phyloP scores from a whole-genome alignment of 2,113 vertebrate genomes.

The Lycaon pictus region DNA sequence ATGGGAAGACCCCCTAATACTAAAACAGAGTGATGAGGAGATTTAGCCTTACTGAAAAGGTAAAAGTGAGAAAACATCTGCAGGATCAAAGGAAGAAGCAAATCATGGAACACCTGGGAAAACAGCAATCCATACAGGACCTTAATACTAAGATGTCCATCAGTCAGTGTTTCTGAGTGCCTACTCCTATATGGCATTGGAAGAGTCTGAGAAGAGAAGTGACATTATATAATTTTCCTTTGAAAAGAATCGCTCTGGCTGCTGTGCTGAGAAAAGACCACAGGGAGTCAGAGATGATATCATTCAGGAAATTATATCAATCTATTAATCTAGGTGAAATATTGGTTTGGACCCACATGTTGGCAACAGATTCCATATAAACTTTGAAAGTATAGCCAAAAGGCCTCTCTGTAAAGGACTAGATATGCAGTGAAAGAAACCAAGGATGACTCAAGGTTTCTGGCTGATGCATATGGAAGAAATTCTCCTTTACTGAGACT shows the following conservation, averaged over 20 bases:
- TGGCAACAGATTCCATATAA: neutral
- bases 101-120: neutral
- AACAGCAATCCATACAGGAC: neutral
- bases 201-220: neutral
- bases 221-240: neutral
- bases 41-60: neutral
- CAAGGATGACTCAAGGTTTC: neutral
- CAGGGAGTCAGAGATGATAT: neutral
- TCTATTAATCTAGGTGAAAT: neutral
- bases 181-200: neutral
- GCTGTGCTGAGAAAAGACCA: neutral
- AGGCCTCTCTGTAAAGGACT: neutral
- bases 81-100: neutral
- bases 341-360: neutral
- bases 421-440: neutral
- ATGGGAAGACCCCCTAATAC: neutral
- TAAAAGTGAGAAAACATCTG: neutral
- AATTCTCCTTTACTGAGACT: neutral
- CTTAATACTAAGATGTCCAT: neutral
- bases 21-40: neutral
- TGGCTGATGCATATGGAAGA: neutral
- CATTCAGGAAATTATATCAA: neutral
- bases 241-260: neutral
- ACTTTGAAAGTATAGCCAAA: neutral
- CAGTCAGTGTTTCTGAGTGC: neutral